Evolutionary conservation across 2,797 vertebrate species (phyloP), one percentile per base, ranked within the genome.

Genomic region (Acrossocheilus fasciatus): DNA sequence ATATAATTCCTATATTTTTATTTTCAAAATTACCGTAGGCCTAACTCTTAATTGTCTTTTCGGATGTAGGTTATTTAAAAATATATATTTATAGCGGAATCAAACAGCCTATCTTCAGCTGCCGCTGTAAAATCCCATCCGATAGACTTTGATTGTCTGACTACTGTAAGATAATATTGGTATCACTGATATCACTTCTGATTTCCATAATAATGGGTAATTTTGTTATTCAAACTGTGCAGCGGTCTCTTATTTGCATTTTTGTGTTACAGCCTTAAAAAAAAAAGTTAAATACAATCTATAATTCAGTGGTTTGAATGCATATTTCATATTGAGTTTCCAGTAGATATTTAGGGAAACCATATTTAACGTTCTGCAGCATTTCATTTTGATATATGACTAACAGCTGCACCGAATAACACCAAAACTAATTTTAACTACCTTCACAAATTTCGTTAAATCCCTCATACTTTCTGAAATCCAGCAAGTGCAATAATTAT

Each of bases 401-500:
- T 30, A 59, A 39, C 52, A 77, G 34, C 11, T 41, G 76, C 76
- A 30, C 23, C 36, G 14, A 59, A 78, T 62, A 78, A 62, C 36
- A 59, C 54, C 14, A 43, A 41, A 59, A 41, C 36, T 9, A 30
- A 12, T 64, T 64, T 11, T 30, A 41, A 41, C 18, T 76, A 7
- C 14, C 26, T 30, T 66, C 10, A 47, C 41, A 64, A 47, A 66
- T 20, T 66, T 66, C 9, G 10, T 64, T 26, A 62, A 78, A 78
- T 78, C 14, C 54, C 14, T 17, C 39, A 41, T 39, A 43, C n/a
- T 45, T 45, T 43, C 23, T 12, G 43, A 64, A 81, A 66, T 68
- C 43, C 62, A 54, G 17, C 47, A 50, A 81, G 17, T 68, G 9
- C 68, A 81, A 81, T 81, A 66, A 68, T 34, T 81, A 62, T 10